Evolutionary conservation across 1,140 invertebrate species (phyloP).

Genomic region (Scaptomyza pallida): DNA sequence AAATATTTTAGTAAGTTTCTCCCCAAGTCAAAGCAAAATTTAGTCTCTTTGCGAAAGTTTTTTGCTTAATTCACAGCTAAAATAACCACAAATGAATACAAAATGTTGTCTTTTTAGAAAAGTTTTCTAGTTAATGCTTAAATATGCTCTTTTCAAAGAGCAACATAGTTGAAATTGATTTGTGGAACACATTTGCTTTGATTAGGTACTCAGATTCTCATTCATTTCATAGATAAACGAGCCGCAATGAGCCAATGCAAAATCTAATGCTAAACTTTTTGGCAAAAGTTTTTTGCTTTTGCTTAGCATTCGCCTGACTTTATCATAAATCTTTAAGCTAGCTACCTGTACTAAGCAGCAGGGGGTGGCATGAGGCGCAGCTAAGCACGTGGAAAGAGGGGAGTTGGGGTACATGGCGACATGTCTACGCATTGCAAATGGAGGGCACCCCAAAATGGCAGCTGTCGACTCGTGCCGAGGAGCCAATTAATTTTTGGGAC

Average conservation of each 20-base stretch:
- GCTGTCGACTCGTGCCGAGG: constrained; percentile 64
- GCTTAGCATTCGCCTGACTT: constrained; percentile 49
- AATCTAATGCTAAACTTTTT: constrained; percentile 67
- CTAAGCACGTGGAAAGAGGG: not conserved
- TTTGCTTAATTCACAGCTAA: too few species aligned
- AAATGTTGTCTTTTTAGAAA: too few species aligned
- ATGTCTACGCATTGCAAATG: constrained; percentile 70
- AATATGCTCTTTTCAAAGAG: not conserved
- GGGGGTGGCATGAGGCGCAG: too few species aligned
- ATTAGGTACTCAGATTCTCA: constrained; percentile 55
- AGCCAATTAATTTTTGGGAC: constrained; percentile 78
- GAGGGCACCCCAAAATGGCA: constrained; percentile 63
- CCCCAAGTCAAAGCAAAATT: too few species aligned
- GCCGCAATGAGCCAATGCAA: constrained; percentile 66
- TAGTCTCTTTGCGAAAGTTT: too few species aligned
- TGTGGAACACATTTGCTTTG: constrained; percentile 35
- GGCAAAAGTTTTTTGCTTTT: constrained; percentile 60
- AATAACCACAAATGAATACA: too few species aligned
- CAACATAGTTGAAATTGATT: constrained; percentile 24
- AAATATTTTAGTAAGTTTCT: too few species aligned
- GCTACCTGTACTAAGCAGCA: constrained; percentile 17
- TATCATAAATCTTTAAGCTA: constrained; percentile 81
- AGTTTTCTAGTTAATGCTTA: too few species aligned
- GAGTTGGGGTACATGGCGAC: constrained; percentile 47
- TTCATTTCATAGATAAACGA: constrained; percentile 76